phyloP scores from a whole-genome alignment of 1,140 invertebrate species.

The Linepithema humile region DNA sequence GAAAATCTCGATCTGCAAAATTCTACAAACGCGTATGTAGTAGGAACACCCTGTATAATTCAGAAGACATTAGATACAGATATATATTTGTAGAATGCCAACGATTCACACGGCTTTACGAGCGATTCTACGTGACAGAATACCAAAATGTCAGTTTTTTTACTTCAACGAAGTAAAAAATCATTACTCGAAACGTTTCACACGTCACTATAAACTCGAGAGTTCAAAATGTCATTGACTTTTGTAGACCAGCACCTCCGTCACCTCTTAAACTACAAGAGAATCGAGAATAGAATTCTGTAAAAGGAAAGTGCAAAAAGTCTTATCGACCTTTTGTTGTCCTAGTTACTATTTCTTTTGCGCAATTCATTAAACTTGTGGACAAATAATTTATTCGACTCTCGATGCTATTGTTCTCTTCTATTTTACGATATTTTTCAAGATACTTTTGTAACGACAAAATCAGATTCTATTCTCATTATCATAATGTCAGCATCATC shows the following conservation, averaged over 20 bases:
- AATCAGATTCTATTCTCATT: neutral
- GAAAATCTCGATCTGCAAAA: neutral
- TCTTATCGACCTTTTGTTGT: neutral
- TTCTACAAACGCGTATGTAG: neutral
- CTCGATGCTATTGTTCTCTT: no score
- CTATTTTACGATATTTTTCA: neutral
- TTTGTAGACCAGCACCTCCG: neutral
- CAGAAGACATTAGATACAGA: no score
- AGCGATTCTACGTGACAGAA: conserved; percentile 28
- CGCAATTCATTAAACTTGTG: neutral
- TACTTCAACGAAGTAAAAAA: neutral
- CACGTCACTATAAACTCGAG: conserved; percentile 8
- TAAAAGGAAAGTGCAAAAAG: neutral
- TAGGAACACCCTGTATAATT: no score
- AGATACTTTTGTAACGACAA: neutral
- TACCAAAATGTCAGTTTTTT: neutral
- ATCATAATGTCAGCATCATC: neutral
- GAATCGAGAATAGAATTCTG: conserved; percentile 24
- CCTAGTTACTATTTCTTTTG: conserved; percentile 1
- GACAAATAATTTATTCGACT: neutral
- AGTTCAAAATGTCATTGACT: conserved; percentile 20
- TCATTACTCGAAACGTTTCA: conserved; percentile 6
- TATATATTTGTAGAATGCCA: neutral
- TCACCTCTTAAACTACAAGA: neutral
- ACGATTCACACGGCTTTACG: conserved; percentile 11